Evolutionary conservation across 2,797 vertebrate genomes (phyloP).

Genomic region (Myotis daubentonii): DNA sequence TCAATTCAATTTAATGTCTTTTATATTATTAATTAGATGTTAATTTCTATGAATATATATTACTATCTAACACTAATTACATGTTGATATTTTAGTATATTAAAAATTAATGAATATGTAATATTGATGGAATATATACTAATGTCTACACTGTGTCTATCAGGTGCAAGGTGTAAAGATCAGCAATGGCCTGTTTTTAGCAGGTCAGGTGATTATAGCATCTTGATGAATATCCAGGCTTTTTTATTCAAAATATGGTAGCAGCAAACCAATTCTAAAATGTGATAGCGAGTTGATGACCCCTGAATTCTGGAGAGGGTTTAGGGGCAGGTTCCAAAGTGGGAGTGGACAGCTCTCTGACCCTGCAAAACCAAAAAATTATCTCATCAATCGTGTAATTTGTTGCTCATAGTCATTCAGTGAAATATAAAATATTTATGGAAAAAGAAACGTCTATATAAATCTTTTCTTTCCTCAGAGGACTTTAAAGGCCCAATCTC

Average conservation of each 20-base stretch:
- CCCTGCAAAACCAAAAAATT: background rate
- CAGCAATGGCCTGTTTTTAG: background rate
- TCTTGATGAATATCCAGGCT: background rate
- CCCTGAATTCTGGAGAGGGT: background rate
- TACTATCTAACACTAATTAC: background rate
- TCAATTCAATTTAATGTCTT: background rate
- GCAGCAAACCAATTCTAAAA: background rate
- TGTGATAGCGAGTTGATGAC: background rate
- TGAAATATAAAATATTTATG: slow-evolving; percentile 66
- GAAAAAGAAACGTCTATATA: slow-evolving; percentile 27
- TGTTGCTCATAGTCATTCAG: slow-evolving; percentile 40
- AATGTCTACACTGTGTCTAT: background rate
- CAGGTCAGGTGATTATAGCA: background rate
- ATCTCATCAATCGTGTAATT: background rate
- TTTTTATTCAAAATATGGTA: slow-evolving; percentile 2
- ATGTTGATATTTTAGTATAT: slow-evolving; percentile 2
- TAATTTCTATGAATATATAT: slow-evolving; percentile 42
- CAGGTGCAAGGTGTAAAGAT: background rate
- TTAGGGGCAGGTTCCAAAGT: background rate
- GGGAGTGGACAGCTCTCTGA: background rate
- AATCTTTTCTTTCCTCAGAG: slow-evolving; percentile 54
- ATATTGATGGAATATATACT: background rate
- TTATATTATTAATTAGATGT: slow-evolving; percentile 35
- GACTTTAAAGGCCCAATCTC: slow-evolving; percentile 47
- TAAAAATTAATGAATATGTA: slow-evolving; percentile 42